Conservation (phyloP, 2,113 vertebrate species). For the Orycteropus afer region DNA sequence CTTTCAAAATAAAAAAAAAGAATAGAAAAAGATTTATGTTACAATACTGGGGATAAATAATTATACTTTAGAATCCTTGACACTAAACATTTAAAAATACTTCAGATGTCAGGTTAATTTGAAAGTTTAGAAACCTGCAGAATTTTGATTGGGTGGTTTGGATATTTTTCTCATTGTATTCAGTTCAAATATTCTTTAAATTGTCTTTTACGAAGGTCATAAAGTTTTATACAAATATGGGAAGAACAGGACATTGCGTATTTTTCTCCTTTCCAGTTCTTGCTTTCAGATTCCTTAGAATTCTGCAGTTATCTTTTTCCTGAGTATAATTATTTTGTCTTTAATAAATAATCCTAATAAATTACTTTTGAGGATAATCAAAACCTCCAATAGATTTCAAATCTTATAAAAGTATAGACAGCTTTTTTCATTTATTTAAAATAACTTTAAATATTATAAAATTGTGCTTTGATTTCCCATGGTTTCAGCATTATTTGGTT, state of each 20-base stretch:
- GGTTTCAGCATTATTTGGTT: neutral
- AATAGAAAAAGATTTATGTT: too few relatives aligned
- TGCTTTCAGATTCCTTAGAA: neutral
- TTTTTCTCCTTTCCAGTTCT: neutral
- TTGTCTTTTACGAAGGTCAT: neutral
- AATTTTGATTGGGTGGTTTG: neutral
- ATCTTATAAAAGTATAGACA: neutral
- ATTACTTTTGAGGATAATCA: neutral
- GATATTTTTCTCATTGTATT: neutral
- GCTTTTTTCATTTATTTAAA: neutral
- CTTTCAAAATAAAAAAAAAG: too few relatives aligned
- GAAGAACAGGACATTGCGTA: neutral
- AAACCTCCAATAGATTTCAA: neutral
- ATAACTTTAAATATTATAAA: conserved; percentile 15
- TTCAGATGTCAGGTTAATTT: neutral
- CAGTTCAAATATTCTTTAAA: neutral
- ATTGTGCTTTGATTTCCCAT: neutral
- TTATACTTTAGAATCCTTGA: neutral
- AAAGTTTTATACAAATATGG: neutral
- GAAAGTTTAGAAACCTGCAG: neutral
- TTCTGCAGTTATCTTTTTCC: neutral
- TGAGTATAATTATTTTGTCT: neutral
- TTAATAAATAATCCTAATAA: neutral
- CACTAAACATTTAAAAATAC: neutral
- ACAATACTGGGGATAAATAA: neutral